Conservation (phyloP, 2,113 vertebrate species). For the Vulpes lagopus region DNA sequence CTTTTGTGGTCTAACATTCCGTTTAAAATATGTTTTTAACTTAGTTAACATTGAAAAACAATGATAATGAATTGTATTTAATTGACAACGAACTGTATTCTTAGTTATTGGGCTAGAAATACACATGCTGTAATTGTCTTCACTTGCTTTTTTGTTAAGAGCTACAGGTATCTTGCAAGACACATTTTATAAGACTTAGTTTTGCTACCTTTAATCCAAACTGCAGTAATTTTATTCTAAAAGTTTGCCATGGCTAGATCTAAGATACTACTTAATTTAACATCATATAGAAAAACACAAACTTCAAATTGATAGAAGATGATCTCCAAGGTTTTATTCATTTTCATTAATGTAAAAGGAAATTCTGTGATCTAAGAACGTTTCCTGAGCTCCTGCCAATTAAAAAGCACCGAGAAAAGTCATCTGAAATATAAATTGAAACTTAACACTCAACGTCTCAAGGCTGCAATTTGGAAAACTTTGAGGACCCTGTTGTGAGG, state of each 20-base stretch:
- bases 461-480: slow-evolving; percentile 58
- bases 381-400: slow-evolving; percentile 64
- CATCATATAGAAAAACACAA: slow-evolving; percentile 80
- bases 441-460: slow-evolving; percentile 50
- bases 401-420: slow-evolving; percentile 64
- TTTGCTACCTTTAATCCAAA: slow-evolving; percentile 64
- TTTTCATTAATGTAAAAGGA: slow-evolving; percentile 83
- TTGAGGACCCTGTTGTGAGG: slow-evolving; percentile 41
- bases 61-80: not conserved
- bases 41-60: slow-evolving; percentile 44
- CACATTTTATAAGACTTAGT: slow-evolving; percentile 20
- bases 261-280: slow-evolving; percentile 83
- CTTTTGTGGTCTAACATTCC: not conserved
- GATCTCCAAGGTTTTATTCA: slow-evolving; percentile 79
- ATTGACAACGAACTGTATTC: not conserved
- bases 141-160: slow-evolving; percentile 49
- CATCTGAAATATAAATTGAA: slow-evolving; percentile 60
- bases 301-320: slow-evolving; percentile 65
- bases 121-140: not conserved
- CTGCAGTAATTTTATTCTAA: slow-evolving; percentile 64
- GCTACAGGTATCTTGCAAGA: slow-evolving; percentile 41
- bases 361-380: slow-evolving; percentile 65
- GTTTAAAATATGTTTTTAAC: slow-evolving; percentile 58
- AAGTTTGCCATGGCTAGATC: slow-evolving; percentile 69
- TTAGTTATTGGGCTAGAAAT: slow-evolving; percentile 53